Base-by-base conservation (phyloP, 2,888 invertebrate species). In the Cyrtodaria siliqua region DNA sequence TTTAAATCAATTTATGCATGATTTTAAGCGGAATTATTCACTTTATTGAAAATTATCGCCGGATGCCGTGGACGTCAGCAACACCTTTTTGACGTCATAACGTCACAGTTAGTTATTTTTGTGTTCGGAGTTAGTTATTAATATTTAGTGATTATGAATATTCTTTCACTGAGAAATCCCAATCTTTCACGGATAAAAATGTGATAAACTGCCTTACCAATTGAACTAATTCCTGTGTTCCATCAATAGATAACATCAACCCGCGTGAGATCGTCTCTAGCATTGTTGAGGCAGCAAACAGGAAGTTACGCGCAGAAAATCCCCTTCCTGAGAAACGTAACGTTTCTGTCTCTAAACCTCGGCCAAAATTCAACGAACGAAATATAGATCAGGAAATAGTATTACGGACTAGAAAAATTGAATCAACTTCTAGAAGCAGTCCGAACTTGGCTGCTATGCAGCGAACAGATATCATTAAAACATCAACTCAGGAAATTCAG, bases 271-370 rank as follows among this genome's bases (percentile, higher is more conserved):
- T 95, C 84, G 94, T 95, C 81, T 96, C 96, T 40, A 96, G 96
- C 38, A 96, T 97, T 90, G 96, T 97, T 92, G 96, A 96, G 81
- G 97, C 97, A 78, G 97, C 97, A 61, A 96, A 96, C 93, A 95
- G 96, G 88, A 96, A 96, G 94, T 79, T 90, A 27, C 76, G 80
- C 12, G 80, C 79, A 4, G 79, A 84, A 53, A 53, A 47, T n/a
- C 33, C 44, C 1, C 73, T 75, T 23, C 23, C 57, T 3, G 64
- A 61, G 2, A 76, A 76, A 67, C 66, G 70, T 1, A 74, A 72
- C 26, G 78, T 57, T 0, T 80, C 77, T 2, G 79, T 76, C 49
- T 60, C 79, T 0, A 77, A 80, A 38, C 55, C 76, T 2, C 72
- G 77, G 0, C 57, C 66, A 16, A 67, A 71, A n/a, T 89, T 83